Evolutionary conservation across 92 coral and sea anemone species (phyloP).

Genomic region (Palythoa grandiflora): DNA sequence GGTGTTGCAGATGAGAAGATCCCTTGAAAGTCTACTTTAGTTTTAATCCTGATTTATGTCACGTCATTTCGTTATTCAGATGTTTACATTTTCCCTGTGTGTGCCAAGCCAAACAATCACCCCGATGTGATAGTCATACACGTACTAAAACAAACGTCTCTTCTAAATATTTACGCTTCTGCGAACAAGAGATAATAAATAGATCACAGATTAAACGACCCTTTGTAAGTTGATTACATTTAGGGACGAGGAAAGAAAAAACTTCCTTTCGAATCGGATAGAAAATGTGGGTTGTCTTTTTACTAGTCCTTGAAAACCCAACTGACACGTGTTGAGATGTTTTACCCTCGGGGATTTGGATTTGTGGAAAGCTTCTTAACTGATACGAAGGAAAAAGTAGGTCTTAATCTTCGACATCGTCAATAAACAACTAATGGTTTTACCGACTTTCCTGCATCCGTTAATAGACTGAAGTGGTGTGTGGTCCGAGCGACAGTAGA

Average conservation of each 20-base stretch:
- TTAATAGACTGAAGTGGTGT: conserved; percentile 35
- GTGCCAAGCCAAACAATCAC: conserved; percentile 56
- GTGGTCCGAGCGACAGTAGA: conserved; percentile 75
- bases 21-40: background rate
- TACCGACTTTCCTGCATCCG: conserved; percentile 47
- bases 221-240: conserved; percentile 58
- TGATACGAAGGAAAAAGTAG: background rate
- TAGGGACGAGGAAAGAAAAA: conserved; percentile 22
- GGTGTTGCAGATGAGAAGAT: background rate
- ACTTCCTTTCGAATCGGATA: background rate
- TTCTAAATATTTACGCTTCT: conserved; percentile 73
- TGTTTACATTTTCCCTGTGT: conserved; percentile 31
- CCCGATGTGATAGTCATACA: conserved; percentile 58
- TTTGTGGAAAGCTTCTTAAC: conserved; percentile 12
- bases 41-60: conserved; percentile 2
- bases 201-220: conserved; percentile 49
- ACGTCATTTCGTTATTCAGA: background rate
- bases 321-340: background rate
- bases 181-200: conserved; percentile 68
- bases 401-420: conserved; percentile 30
- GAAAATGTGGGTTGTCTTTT: background rate
- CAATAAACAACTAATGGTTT: conserved; percentile 50
- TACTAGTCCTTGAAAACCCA: conserved; percentile 9
- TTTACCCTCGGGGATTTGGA: background rate
- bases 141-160: conserved; percentile 70